A percentile compares a stretch with the other conserved stretches of the same genome.
phyloP scores from a whole-genome alignment of 30 jellyfish, hydroid and myxozoan genomes.

The Aurelia coerulea region DNA sequence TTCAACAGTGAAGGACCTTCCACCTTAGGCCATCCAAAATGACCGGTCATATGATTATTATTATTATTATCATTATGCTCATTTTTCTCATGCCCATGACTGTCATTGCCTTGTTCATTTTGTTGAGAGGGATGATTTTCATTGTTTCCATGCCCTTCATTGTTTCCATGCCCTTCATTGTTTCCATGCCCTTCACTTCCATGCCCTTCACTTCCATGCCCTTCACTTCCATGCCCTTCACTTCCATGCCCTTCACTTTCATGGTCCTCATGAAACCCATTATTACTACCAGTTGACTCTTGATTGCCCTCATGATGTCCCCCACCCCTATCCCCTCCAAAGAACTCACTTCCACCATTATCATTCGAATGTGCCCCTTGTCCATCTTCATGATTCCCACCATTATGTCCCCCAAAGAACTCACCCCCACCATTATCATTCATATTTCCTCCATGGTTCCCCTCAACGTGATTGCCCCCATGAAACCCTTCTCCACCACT shows the following conservation, averaged over 20 bases:
- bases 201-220: not conserved
- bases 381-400: not conserved
- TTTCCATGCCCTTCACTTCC: not conserved
- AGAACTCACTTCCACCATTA: not conserved
- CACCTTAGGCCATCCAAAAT: conserved; percentile 26
- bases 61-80: conserved; percentile 2
- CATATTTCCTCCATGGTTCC: not conserved
- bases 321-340: conserved; percentile 4
- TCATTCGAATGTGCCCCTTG: not conserved
- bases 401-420: not conserved
- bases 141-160: not conserved
- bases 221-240: not conserved
- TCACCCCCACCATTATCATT: not conserved
- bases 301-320: conserved; percentile 1
- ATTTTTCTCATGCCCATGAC: conserved; percentile 1
- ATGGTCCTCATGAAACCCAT: not conserved
- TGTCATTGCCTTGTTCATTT: not conserved
- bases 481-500: not conserved
- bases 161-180: not conserved
- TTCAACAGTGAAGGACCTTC: conserved; percentile 24
- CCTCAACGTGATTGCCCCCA: not conserved
- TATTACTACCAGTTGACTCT: conserved; percentile 5
- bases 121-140: not conserved
- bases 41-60: conserved; percentile 18
- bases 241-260: conserved; percentile 17